These are phyloP conservation scores for Grallaria varia DNA, from an alignment of 2,113 vertebrate species.

Conservation along the genomic window DNA sequence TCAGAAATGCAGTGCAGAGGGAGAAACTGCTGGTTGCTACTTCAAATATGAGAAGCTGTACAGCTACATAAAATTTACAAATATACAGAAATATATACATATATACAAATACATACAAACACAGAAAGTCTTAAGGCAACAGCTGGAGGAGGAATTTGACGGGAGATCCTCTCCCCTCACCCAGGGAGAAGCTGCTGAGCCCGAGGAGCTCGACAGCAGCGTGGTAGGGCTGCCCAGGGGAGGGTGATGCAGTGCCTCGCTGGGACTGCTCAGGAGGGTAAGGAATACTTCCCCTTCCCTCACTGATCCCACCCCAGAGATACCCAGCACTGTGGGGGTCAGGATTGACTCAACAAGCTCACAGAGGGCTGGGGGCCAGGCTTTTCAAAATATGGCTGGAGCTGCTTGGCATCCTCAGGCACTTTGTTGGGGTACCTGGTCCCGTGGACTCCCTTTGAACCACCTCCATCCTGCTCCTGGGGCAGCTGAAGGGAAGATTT, in stretches of 20 bases:
- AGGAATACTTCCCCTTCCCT: not conserved
- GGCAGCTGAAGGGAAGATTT: not conserved
- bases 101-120: no score
- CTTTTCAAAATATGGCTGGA: not conserved
- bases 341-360: not conserved
- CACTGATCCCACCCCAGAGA: not conserved
- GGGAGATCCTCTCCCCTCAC: not conserved
- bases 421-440: not conserved
- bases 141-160: not conserved
- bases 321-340: not conserved
- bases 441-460: not conserved
- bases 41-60: no score
- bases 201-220: fast-evolving
- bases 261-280: not conserved
- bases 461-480: not conserved
- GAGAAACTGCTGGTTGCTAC: no score
- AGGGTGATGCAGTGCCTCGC: not conserved
- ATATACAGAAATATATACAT: no score
- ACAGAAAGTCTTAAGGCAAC: no score
- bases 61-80: no score
- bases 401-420: not conserved
- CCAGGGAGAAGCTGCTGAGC: not conserved
- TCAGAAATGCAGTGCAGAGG: no score
- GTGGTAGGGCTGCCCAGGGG: not conserved
- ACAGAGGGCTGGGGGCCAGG: not conserved